Evolutionary conservation across 64 coral and sea anemone genomes (phyloP), one percentile per base, ranked within the genome.

Genomic region (Cladopsammia gracilis): DNA sequence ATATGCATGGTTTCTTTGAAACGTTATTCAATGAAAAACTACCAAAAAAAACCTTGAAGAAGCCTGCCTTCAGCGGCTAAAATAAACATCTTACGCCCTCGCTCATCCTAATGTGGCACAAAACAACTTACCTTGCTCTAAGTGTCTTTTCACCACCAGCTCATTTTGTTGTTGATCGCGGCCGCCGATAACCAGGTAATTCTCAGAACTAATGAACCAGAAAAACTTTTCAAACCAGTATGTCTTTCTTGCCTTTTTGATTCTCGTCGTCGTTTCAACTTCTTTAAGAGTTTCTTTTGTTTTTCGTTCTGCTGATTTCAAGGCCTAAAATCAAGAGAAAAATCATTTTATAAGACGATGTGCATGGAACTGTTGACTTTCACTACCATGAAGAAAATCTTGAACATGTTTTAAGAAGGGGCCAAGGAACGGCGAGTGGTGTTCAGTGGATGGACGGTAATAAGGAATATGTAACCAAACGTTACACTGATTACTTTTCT

Each of bases 171-270:
- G 97, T 73, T 98, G 97, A 79, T 98, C 97, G 62, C 97, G 75
- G 22, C 97, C 97, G 11, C 97, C 97, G 48, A 98, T 98, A 16
- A 98, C 78, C n/a, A 98, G 22, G 62, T 96, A 98, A 70, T 98
- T 98, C 77, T 98, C 97, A 15, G 97, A 91, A 46, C 94, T 98
- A 46, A 98, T 91, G 25, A 93, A 98, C 97, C 97, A 98, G 18
- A 90, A 75, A 58, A 98, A 98, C 77, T 98, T 98, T 73, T 98
- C 97, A 89, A 98, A 98, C 97, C 97, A 98, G 73, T 96, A 98
- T 0, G 94, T 95, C 25, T 98, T 98, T 58, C 97, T 90, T 25
- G 97, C 97, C 77, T 98, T 98, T 10, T 90, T 88, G 52, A 98
- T 98, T 90, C 97, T 96, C 53, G 97, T 96, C 58, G 97, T 96